Evolutionary conservation across 1,140 invertebrate genomes (phyloP), one percentile per base, ranked within the genome.

Genomic region (Gonatopus flavifemur): DNA sequence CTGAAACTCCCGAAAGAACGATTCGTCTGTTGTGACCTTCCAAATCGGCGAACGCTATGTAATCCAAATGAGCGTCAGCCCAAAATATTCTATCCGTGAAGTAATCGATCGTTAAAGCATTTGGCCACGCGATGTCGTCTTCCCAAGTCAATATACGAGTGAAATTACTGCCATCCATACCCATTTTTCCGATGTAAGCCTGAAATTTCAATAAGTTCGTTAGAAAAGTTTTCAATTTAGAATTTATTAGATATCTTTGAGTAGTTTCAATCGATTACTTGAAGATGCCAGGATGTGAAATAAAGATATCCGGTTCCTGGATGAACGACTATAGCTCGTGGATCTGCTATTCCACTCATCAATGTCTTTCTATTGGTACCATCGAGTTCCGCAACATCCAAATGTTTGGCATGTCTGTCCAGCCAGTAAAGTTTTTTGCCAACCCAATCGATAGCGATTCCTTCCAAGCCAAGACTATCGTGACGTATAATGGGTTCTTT

Each of bases 61-160:
- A 97, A 77, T 99, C 96, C 19, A 99, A 81, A 83, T 99, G 97
- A 57, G 96, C 97, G 74, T 99, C 97, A 0, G 95, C 96, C 89
- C 93, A 99, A 77, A 93, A 98, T 13, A 98, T 86, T 57, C 89
- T 83, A 57, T 98, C 89, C 3, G 94, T 94, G 66, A 98, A 96
- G 68, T 95, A 98, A 66, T 99, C 97, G 39, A 99, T 91, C 0
- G 96, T 94, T 0, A 99, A 70, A 3, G 95, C 96, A 74, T 98
- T 98, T 0, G 97, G 96, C 96, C 96, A 98, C 12, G 96, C 96
- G 13, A 99, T 88, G 62, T 96, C 94, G 47, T 98, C 84, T 64
- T 96, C 89, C 86, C 91, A 94, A 9, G 89, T 95, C 5, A 98
- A 80, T 53, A 98, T 90, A 41, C 88, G 82, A 0, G 88, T 90